Percentiles rank a stretch among this genome's conserved stretches.
Evolutionary conservation across 2,888 invertebrate genomes (phyloP).

Genomic region (Pharmacophagus antenor): DNA sequence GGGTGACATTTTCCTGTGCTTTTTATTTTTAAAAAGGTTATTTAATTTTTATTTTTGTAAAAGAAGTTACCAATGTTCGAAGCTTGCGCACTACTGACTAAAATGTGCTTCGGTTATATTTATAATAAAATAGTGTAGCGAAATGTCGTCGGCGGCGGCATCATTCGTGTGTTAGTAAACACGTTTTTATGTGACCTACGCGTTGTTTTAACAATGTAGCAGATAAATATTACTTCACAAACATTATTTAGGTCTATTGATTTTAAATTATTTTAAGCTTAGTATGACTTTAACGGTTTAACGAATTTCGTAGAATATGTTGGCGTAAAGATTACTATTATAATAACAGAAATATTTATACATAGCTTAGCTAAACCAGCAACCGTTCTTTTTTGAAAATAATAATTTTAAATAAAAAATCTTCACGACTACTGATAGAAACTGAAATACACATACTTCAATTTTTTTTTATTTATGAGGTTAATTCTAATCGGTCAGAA

Average conservation of each 20-base stretch:
- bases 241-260: neutral
- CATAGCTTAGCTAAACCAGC: too few species aligned
- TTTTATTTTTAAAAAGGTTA: slow-evolving; percentile 30
- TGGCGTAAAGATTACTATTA: too few species aligned
- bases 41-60: slow-evolving; percentile 32
- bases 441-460: too few species aligned
- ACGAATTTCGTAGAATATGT: too few species aligned
- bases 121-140: slow-evolving; percentile 66
- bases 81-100: slow-evolving; percentile 59
- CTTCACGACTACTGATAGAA: too few species aligned
- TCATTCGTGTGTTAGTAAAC: slow-evolving; percentile 47
- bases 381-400: too few species aligned
- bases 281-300: too few species aligned
- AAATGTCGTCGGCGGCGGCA: slow-evolving; percentile 36
- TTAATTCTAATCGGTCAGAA: too few species aligned
- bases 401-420: too few species aligned
- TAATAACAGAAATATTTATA: too few species aligned
- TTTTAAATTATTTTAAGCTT: too few species aligned
- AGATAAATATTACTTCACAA: neutral
- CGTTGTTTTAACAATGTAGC: neutral
- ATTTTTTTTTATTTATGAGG: too few species aligned
- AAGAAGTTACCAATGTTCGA: slow-evolving; percentile 46
- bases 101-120: slow-evolving; percentile 55
- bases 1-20: slow-evolving; percentile 59
- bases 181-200: slow-evolving; percentile 36